phyloP scores from a whole-genome alignment of 2,888 invertebrate species.

The Drosophila pullipes region DNA sequence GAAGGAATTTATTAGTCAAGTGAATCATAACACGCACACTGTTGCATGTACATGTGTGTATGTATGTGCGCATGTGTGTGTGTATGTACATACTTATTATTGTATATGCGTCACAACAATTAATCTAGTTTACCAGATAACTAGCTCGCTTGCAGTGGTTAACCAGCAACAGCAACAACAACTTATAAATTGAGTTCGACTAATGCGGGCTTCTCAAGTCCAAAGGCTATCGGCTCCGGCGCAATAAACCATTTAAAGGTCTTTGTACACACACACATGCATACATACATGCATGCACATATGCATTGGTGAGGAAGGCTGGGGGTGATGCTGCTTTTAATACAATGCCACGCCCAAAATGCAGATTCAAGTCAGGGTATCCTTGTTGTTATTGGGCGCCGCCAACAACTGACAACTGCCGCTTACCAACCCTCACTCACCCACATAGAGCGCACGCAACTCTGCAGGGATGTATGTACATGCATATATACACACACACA shows the following conservation, averaged over 20 bases:
- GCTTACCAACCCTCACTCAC: conserved; percentile 22
- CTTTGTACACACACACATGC: conserved; percentile 2
- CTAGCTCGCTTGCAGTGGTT: conserved; percentile 32
- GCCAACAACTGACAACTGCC: conserved; percentile 46
- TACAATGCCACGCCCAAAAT: conserved; percentile 50
- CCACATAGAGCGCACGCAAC: conserved; percentile 7
- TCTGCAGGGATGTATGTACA: conserved; percentile 24
- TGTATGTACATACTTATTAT: background rate
- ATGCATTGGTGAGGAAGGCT: background rate
- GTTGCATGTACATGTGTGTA: background rate
- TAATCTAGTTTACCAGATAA: conserved; percentile 38
- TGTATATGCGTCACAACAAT: conserved; percentile 45
- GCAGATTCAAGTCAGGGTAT: conserved; percentile 29
- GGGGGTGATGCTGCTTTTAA: background rate
- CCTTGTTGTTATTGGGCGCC: conserved; percentile 43
- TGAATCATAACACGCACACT: conserved; percentile 39
- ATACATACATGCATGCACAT: background rate
- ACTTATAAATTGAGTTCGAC: conserved; percentile 15
- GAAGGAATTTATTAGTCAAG: conserved; percentile 22
- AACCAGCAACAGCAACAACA: conserved; percentile 30
- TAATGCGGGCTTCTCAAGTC: conserved; percentile 37
- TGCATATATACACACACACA: conserved; percentile 8
- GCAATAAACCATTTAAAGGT: conserved; percentile 40
- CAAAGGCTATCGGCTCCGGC: conserved; percentile 52
- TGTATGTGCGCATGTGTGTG: background rate